Percentiles rank a stretch among this genome's conserved stretches.
Conservation (phyloP, 2,113 vertebrate species). For the Dicentrarchus labrax region DNA sequence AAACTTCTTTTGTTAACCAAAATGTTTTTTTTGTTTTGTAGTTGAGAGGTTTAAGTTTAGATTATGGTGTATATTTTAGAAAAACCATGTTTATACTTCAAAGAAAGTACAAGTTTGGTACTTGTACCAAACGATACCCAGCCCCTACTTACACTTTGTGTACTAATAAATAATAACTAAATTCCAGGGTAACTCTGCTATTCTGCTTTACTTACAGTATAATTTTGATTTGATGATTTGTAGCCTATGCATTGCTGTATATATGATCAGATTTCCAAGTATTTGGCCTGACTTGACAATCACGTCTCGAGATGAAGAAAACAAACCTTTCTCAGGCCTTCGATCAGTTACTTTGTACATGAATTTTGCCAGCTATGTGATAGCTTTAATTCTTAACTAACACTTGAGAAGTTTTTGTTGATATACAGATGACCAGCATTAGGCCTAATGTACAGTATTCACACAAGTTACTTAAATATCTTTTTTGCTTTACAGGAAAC, state of each 20-base stretch:
- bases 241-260: slow-evolving; percentile 57
- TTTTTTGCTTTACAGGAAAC: slow-evolving; percentile 52
- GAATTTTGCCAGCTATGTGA: slow-evolving; percentile 46
- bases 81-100: slow-evolving; percentile 6
- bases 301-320: slow-evolving; percentile 59
- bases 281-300: slow-evolving; percentile 79
- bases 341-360: slow-evolving; percentile 24
- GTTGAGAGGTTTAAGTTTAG: slow-evolving; percentile 5
- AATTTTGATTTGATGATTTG: slow-evolving; percentile 23
- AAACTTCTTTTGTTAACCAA: slow-evolving; percentile 8
- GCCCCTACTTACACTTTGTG: slow-evolving; percentile 26
- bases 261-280: slow-evolving; percentile 51
- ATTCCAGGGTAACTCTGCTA: slow-evolving; percentile 21
- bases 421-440: slow-evolving; percentile 45
- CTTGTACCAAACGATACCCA: background rate
- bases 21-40: background rate
- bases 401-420: slow-evolving; percentile 30
- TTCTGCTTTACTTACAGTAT: slow-evolving; percentile 21
- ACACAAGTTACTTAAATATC: slow-evolving; percentile 26
- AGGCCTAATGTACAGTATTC: slow-evolving; percentile 48
- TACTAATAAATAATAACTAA: slow-evolving; percentile 13
- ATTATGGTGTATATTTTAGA: background rate
- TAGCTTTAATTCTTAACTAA: slow-evolving; percentile 64
- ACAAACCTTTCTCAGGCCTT: slow-evolving; percentile 39
- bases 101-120: background rate